Conservation (phyloP, 1,140 invertebrate genomes). For the Caerostris darwini region DNA sequence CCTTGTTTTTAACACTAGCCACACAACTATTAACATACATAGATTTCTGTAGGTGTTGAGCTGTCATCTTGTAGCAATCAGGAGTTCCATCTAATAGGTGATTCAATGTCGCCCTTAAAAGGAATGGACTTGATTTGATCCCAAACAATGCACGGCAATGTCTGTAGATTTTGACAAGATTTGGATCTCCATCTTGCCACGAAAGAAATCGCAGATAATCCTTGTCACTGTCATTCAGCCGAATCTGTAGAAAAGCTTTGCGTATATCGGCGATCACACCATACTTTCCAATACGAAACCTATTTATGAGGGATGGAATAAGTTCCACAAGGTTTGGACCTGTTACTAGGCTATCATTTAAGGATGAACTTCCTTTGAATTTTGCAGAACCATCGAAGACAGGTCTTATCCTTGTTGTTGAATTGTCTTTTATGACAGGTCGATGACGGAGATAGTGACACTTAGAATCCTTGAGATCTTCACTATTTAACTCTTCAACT, state of each 20-base stretch:
- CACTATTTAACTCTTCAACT: background rate
- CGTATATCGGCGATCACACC: conserved; percentile 23
- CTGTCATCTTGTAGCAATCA: background rate
- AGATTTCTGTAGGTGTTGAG: background rate
- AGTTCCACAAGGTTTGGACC: conserved; percentile 75
- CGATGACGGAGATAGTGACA: background rate
- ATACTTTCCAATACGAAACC: background rate
- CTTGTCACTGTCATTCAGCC: background rate
- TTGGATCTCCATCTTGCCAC: background rate
- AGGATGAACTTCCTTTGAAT: conserved; percentile 67
- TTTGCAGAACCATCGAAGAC: conserved; percentile 79
- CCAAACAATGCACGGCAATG: conserved; percentile 4
- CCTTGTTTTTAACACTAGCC: background rate
- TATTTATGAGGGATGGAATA: background rate
- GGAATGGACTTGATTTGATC: conserved; percentile 28
- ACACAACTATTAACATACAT: conserved; percentile 37
- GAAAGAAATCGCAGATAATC: background rate
- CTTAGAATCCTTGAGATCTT: background rate
- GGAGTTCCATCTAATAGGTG: background rate
- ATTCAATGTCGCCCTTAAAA: background rate
- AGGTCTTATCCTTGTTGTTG: conserved; percentile 78
- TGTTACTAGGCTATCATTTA: conserved; percentile 69
- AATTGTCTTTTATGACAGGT: conserved; percentile 34
- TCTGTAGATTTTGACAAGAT: background rate
- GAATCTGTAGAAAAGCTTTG: conserved; percentile 54